These are phyloP conservation scores for Anhinga anhinga DNA, from an alignment of 2,113 vertebrate species.

Conservation along the genomic window DNA sequence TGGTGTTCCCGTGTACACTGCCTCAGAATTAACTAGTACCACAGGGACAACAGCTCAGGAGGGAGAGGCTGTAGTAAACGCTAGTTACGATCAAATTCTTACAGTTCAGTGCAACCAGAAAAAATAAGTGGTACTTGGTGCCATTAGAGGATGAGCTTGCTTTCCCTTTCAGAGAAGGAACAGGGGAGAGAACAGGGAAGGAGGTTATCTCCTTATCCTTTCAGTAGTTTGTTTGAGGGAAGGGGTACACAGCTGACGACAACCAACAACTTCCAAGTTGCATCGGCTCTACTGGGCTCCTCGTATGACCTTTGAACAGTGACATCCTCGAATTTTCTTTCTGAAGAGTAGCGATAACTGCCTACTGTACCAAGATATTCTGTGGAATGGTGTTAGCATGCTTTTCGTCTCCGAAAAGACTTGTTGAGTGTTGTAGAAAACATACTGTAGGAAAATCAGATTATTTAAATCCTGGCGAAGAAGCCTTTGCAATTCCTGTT, in stretches of 20 bases:
- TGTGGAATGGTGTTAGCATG: background rate
- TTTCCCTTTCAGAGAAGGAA: background rate
- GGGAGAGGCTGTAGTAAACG: background rate
- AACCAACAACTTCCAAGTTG: background rate
- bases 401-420: slow-evolving; percentile 25
- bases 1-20: rapidly evolving
- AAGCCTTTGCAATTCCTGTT: slow-evolving; percentile 23
- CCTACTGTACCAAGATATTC: background rate
- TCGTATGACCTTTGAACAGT: background rate
- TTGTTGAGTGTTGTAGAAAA: slow-evolving; percentile 37
- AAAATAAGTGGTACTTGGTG: background rate
- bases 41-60: background rate
- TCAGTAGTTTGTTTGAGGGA: background rate
- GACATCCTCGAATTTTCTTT: background rate
- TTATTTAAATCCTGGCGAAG: background rate
- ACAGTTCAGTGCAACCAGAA: background rate
- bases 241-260: background rate
- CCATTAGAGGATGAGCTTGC: background rate
- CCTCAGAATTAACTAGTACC: background rate
- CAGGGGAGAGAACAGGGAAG: background rate
- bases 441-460: slow-evolving; percentile 11
- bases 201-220: background rate
- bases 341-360: slow-evolving; percentile 18
- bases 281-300: rapidly evolving
- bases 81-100: background rate